Percentiles rank a stretch among this genome's conserved stretches.
phyloP scores from a whole-genome alignment of 1,140 invertebrate genomes.

The Drosophila teissieri region DNA sequence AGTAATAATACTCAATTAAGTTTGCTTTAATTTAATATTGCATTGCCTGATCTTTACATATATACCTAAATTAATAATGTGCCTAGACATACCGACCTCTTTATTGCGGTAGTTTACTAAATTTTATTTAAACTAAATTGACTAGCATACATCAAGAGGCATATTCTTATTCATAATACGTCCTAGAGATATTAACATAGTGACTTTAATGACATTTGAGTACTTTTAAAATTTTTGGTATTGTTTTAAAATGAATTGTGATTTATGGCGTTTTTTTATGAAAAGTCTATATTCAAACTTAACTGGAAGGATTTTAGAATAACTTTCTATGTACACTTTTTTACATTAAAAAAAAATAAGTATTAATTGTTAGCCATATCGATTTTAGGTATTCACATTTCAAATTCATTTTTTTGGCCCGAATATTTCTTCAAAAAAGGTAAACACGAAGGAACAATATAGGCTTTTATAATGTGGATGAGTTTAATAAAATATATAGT shows the following conservation, averaged over 20 bases:
- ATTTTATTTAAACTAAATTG: constrained; percentile 53
- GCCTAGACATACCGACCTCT: constrained; percentile 24
- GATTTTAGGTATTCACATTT: neutral
- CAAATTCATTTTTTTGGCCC: neutral
- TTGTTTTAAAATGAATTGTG: neutral
- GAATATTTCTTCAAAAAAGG: neutral
- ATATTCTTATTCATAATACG: constrained; percentile 19
- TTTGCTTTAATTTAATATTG: constrained; percentile 52
- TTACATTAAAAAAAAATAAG: neutral
- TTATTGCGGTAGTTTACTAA: constrained; percentile 19
- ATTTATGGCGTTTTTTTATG: neutral
- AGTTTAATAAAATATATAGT: neutral
- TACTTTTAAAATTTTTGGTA: constrained; percentile 34
- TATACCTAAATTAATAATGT: constrained; percentile 31
- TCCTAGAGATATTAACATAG: constrained; percentile 26
- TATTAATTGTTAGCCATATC: neutral
- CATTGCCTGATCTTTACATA: constrained; percentile 51
- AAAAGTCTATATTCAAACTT: constrained; percentile 9
- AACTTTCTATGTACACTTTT: constrained; percentile 10
- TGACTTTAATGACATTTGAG: constrained; percentile 19
- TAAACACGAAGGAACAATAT: neutral
- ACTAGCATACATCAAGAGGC: constrained; percentile 39
- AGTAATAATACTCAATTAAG: neutral
- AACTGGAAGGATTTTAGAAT: constrained; percentile 15
- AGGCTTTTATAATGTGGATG: neutral